Evolutionary conservation across 2,113 vertebrate genomes (phyloP).

Genomic region (Nasalis larvatus): DNA sequence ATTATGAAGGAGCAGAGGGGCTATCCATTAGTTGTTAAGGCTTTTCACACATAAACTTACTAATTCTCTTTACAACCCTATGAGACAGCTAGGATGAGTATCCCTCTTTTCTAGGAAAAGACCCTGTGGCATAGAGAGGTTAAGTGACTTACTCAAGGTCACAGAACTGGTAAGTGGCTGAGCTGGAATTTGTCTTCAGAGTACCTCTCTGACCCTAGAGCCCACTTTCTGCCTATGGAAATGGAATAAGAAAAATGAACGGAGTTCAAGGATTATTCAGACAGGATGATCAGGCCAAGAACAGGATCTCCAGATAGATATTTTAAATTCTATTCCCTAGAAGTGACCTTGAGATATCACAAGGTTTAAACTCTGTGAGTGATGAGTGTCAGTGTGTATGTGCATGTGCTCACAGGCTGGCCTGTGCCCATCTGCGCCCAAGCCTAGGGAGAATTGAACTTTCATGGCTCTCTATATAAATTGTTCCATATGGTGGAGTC

Average conservation of each 20-base stretch:
- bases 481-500: not conserved
- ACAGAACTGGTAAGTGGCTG: not conserved
- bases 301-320: not conserved
- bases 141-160: not conserved
- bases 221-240: not conserved
- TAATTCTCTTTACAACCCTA: not conserved
- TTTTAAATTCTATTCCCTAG: not conserved
- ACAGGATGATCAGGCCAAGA: not conserved
- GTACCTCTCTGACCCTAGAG: not conserved
- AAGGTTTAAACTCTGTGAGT: not conserved
- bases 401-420: too few relatives aligned
- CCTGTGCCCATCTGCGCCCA: not conserved
- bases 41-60: not conserved
- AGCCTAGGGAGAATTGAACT: not conserved
- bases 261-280: not conserved
- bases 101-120: not conserved
- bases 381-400: not conserved
- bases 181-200: not conserved
- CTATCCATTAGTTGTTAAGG: not conserved
- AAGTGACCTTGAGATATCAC: not conserved
- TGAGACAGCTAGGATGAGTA: not conserved
- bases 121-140: not conserved
- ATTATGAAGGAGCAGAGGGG: not conserved
- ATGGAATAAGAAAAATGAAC: not conserved
- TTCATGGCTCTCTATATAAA: not conserved